Evolutionary conservation across 2,888 invertebrate genomes (phyloP).

Genomic region (Incurvaria masculella): DNA sequence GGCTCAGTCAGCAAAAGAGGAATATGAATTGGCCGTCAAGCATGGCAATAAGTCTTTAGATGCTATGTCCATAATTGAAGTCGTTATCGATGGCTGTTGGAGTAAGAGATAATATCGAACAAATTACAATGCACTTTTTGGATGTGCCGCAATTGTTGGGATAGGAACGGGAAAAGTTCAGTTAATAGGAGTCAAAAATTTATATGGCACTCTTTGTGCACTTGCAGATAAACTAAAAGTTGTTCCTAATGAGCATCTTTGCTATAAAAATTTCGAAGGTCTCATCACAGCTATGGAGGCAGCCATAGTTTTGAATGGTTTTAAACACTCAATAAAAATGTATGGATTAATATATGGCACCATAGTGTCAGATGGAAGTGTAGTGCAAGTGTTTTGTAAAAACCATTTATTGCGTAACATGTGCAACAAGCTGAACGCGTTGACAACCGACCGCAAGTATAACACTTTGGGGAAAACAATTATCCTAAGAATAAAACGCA

Average conservation of each 20-base stretch:
- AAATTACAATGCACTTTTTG: conserved; percentile 5
- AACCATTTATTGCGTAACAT: conserved; percentile 5
- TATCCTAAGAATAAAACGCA: no score
- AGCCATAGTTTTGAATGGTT: conserved; percentile 4
- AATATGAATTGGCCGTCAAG: conserved; percentile 1
- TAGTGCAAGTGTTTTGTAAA: conserved; percentile 5
- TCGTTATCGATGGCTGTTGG: conserved; percentile 3
- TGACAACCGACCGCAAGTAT: no score
- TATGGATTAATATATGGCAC: conserved; percentile 5
- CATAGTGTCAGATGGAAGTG: conserved; percentile 6
- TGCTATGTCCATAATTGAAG: conserved; percentile 5
- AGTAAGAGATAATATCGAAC: conserved; percentile 6
- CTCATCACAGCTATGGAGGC: conserved; percentile 5
- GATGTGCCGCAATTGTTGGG: conserved; percentile 5
- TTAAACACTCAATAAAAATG: conserved; percentile 3
- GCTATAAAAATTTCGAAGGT: neutral
- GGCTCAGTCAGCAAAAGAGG: conserved; percentile 1
- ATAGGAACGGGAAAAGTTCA: conserved; percentile 3
- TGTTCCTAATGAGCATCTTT: neutral
- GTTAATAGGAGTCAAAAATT: conserved; percentile 6
- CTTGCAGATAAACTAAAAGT: conserved; percentile 2
- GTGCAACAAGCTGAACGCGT: neutral
- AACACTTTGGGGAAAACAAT: no score
- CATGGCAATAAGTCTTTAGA: neutral
- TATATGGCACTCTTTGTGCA: conserved; percentile 6